Evolutionary conservation across 2,888 invertebrate genomes (phyloP).

Genomic region (Meteorus cinctellus): DNA sequence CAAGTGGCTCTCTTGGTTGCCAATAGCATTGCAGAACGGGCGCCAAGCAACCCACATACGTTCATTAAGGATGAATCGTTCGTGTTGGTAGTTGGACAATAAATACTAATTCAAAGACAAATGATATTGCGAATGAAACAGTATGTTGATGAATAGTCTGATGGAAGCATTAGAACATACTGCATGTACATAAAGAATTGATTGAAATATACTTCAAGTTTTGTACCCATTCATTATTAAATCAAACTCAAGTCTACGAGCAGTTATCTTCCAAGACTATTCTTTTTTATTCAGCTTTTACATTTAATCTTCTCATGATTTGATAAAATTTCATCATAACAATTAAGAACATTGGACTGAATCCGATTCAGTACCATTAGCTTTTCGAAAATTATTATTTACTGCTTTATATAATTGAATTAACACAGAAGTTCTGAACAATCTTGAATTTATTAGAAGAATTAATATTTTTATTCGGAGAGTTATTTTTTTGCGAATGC

Average conservation of each 20-base stretch:
- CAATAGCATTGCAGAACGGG: constrained; percentile 42
- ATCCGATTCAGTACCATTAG: background rate
- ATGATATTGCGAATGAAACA: background rate
- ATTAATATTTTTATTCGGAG: background rate
- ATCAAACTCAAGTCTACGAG: background rate
- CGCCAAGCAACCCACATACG: constrained; percentile 53
- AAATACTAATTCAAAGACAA: background rate
- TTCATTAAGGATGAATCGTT: constrained; percentile 49
- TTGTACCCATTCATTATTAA: background rate
- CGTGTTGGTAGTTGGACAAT: constrained; percentile 18
- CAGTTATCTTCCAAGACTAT: background rate
- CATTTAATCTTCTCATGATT: background rate
- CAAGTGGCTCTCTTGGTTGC: constrained; percentile 32
- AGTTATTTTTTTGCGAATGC: background rate
- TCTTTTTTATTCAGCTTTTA: background rate
- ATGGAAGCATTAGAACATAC: background rate
- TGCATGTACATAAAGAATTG: background rate
- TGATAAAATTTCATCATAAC: background rate
- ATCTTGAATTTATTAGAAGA: background rate
- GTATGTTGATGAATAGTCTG: background rate
- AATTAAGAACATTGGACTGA: background rate
- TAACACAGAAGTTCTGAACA: background rate
- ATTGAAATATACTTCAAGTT: background rate
- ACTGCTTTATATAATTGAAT: background rate
- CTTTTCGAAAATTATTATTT: background rate